These are phyloP conservation scores for Chlorocebus sabaeus DNA, from an alignment of 2,113 vertebrate genomes.

Conservation along the genomic window DNA sequence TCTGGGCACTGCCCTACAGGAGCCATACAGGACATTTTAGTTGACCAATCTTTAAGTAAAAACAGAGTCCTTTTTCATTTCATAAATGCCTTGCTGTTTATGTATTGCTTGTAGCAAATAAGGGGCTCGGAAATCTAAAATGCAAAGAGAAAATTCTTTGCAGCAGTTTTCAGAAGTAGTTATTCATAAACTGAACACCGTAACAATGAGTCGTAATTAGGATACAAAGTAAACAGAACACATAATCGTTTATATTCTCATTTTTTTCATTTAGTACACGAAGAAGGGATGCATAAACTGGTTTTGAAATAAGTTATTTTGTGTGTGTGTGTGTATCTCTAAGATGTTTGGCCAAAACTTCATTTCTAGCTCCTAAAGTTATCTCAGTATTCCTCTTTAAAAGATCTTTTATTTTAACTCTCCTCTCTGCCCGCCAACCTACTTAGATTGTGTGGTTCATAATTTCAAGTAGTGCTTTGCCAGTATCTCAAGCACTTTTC, in stretches of 20 bases:
- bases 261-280: not conserved
- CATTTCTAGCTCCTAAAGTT: not conserved
- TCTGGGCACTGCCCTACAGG: not conserved
- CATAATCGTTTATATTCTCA: conserved; percentile 1
- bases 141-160: not conserved
- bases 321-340: not conserved
- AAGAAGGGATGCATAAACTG: not conserved
- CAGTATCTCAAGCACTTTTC: not conserved
- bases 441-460: not conserved
- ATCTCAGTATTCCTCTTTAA: not conserved
- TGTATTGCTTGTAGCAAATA: not conserved
- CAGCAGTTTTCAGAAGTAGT: not conserved
- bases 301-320: not conserved
- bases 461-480: conserved; percentile 21
- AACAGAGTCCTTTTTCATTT: not conserved
- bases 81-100: not conserved
- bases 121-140: not conserved
- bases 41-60: not conserved
- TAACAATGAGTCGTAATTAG: conserved; percentile 1
- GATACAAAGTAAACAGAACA: not conserved
- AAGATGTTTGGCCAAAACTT: not conserved
- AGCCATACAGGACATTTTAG: not conserved
- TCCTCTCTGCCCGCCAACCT: not conserved
- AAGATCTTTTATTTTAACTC: not conserved
- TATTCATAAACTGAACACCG: not conserved